Conservation (phyloP, 2,888 invertebrate genomes). For the Andricus curvator region DNA sequence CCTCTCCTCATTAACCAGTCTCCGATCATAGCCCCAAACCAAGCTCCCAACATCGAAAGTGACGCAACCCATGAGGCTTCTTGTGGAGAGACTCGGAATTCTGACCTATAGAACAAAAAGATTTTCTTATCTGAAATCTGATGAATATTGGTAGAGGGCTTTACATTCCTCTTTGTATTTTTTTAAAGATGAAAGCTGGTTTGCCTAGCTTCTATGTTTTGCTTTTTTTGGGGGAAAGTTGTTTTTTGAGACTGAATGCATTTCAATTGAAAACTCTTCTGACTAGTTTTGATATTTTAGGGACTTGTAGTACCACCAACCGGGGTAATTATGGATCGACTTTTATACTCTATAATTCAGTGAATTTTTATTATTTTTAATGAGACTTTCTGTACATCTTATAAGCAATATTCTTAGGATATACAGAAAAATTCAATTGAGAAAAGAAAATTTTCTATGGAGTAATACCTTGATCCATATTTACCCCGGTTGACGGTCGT, state of each 20-base stretch:
- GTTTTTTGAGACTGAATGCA: no score
- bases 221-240: neutral
- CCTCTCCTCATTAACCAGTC: constrained; percentile 89
- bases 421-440: no score
- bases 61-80: constrained; percentile 92
- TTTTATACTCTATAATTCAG: no score
- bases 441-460: no score
- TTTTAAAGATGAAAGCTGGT: neutral
- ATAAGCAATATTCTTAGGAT: no score
- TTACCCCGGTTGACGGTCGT: no score
- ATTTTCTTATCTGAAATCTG: neutral
- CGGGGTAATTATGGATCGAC: no score
- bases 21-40: constrained; percentile 89
- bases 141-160: neutral
- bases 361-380: no score
- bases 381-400: no score
- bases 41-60: constrained; percentile 88
- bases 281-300: neutral
- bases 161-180: neutral
- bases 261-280: no score
- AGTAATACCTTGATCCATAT: no score
- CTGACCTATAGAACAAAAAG: constrained; percentile 67
- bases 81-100: constrained; percentile 85
- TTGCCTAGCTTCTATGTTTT: neutral
- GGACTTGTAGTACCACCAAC: neutral